These are phyloP conservation scores for Nasalis larvatus DNA, from an alignment of 2,113 vertebrate species.

Conservation along the genomic window DNA sequence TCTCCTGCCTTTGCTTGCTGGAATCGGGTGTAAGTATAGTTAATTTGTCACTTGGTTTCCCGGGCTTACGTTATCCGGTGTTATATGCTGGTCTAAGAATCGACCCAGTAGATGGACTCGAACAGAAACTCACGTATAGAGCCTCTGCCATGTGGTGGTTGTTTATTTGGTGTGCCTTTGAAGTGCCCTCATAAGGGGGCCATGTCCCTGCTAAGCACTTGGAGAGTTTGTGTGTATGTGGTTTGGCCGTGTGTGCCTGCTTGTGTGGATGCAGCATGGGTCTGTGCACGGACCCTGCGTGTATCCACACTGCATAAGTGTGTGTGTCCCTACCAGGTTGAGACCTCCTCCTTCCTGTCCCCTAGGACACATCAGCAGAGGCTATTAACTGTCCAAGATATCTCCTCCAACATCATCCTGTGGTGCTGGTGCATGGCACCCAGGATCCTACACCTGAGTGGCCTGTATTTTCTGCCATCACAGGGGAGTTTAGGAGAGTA, in stretches of 20 bases:
- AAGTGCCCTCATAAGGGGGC: background rate
- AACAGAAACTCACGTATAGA: conserved; percentile 37
- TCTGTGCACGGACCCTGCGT: background rate
- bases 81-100: conserved; percentile 7
- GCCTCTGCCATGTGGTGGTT: background rate
- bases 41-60: conserved; percentile 52
- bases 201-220: background rate
- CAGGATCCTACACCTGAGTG: background rate
- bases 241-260: background rate
- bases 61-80: conserved; percentile 7
- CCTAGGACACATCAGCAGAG: background rate
- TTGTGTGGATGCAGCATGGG: background rate
- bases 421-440: background rate
- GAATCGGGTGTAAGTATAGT: conserved; percentile 64
- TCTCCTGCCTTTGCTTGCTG: conserved; percentile 59
- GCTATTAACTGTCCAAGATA: conserved; percentile 37
- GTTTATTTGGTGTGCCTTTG: background rate
- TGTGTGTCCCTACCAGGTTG: background rate
- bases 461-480: conserved; percentile 8
- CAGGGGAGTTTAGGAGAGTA: conserved; percentile 28
- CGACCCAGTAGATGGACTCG: conserved; percentile 4
- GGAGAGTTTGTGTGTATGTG: background rate
- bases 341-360: background rate
- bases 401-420: background rate
- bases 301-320: background rate